phyloP scores from a whole-genome alignment of 2,888 invertebrate genomes.

The Beris morrisii region DNA sequence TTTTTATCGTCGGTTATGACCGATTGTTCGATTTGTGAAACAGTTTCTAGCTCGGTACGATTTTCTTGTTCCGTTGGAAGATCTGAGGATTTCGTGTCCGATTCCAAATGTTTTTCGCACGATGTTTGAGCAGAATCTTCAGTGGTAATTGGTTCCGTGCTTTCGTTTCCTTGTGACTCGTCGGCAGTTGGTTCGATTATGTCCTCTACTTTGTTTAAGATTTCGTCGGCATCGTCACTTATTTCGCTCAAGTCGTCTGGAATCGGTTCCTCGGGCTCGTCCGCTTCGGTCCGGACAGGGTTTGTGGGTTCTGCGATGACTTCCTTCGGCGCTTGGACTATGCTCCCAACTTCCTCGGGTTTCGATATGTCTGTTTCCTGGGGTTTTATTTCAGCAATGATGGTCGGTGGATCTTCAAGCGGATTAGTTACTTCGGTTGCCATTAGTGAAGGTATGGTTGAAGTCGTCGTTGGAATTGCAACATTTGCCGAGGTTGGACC shows the following conservation, averaged over 20 bases:
- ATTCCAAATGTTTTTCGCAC: background rate
- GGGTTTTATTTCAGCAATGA: background rate
- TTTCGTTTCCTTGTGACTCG: constrained; percentile 1
- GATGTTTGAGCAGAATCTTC: background rate
- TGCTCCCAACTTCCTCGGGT: background rate
- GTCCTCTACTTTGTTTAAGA: constrained; percentile 75
- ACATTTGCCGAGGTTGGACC: constrained; percentile 10
- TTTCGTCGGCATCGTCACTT: constrained; percentile 87
- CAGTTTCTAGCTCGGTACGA: background rate
- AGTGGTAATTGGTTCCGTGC: background rate
- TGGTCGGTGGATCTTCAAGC: constrained; percentile 10
- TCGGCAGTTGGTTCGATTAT: constrained; percentile 39
- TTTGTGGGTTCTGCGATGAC: background rate
- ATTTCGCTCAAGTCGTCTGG: constrained; percentile 75
- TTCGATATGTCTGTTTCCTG: constrained; percentile 10
- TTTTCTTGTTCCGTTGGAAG: background rate
- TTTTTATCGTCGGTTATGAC: constrained; percentile 54
- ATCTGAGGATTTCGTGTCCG: constrained; percentile 7
- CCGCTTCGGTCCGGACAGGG: background rate
- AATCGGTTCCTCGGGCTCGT: constrained; percentile 42
- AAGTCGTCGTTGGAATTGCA: constrained; percentile 4
- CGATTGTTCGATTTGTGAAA: constrained; percentile 7
- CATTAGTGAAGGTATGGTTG: constrained; percentile 16
- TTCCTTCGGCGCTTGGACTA: background rate
- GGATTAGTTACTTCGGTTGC: constrained; percentile 15